A percentile compares a stretch with the other conserved stretches of the same genome.
phyloP scores from a whole-genome alignment of 2,113 vertebrate genomes.

The Chionis minor region DNA sequence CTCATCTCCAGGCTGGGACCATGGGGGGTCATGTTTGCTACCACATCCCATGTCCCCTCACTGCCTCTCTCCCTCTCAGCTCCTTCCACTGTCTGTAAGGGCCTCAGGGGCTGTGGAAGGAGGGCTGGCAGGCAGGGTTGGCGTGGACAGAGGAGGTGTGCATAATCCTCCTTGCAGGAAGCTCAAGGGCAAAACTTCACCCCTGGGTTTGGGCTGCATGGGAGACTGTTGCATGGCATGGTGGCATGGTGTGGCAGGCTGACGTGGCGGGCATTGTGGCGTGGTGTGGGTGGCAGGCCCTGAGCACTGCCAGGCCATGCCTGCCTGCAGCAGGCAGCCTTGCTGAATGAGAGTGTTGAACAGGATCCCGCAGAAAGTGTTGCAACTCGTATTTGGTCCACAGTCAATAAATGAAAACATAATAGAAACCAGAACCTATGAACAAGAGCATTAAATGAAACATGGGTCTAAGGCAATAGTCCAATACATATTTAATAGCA shows the following conservation, averaged over 20 bases:
- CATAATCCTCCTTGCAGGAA: accelerated
- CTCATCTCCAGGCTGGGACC: neutral
- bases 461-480: neutral
- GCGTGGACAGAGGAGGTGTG: accelerated
- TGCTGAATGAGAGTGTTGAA: neutral
- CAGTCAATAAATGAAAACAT: neutral
- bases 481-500: conserved; percentile 15
- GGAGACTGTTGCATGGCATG: neutral
- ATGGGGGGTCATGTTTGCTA: accelerated
- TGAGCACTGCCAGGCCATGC: accelerated
- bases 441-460: neutral
- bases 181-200: neutral
- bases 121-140: accelerated
- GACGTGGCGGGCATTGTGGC: accelerated
- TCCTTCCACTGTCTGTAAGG: neutral
- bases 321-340: neutral
- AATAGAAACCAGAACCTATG: conserved; percentile 45
- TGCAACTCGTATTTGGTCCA: neutral
- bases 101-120: neutral
- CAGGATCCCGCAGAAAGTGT: neutral
- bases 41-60: neutral
- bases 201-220: neutral
- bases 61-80: neutral
- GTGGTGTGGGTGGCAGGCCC: neutral
- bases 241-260: accelerated